Evolutionary conservation across 2,113 vertebrate species (phyloP).

Genomic region (Tichodroma muraria): DNA sequence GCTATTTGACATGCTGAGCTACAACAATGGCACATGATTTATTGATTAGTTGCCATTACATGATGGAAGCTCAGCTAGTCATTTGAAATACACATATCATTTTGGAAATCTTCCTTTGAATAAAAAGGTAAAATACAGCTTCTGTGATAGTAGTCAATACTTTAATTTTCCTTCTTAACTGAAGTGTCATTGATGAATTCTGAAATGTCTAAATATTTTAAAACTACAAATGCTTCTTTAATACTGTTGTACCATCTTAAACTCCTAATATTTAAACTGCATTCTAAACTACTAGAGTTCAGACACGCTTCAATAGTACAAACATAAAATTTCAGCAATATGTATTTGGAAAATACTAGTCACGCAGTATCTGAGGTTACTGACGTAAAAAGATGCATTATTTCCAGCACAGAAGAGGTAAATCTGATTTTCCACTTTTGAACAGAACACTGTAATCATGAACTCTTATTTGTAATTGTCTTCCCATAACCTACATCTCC

Average conservation of each 20-base stretch:
- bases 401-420: neutral
- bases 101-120: constrained; percentile 30
- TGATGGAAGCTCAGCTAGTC: constrained; percentile 10
- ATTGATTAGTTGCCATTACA: constrained; percentile 58
- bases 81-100: constrained; percentile 33
- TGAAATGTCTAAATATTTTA: neutral
- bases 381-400: neutral
- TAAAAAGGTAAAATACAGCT: constrained; percentile 10
- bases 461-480: neutral
- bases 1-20: constrained; percentile 34
- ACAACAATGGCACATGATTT: constrained; percentile 57
- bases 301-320: neutral
- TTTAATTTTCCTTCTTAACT: constrained; percentile 10
- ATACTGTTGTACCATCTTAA: neutral
- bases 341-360: neutral
- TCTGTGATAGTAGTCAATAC: neutral
- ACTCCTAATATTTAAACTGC: neutral
- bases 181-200: neutral
- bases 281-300: neutral
- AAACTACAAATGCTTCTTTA: neutral
- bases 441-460: neutral
- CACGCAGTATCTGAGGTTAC: neutral
- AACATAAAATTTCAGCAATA: neutral
- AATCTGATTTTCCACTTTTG: neutral
- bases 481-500: neutral